A percentile compares a stretch with the other conserved stretches of the same genome.
Evolutionary conservation across 2,113 vertebrate genomes (phyloP).

Genomic region (Hystrix brachyura): DNA sequence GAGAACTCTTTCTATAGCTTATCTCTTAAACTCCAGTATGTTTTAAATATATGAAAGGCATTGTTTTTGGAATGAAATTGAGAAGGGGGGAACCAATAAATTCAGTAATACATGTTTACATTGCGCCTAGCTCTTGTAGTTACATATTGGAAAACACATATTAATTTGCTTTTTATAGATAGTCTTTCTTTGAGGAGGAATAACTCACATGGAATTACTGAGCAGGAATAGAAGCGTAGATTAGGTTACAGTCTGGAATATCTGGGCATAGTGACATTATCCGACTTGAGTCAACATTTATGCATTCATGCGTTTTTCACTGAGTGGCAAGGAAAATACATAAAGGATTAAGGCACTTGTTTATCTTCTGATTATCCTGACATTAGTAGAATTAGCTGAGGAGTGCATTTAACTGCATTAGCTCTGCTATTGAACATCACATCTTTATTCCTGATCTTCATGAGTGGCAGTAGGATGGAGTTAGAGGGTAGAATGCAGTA

Average conservation of each 20-base stretch:
- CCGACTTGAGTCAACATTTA: background rate
- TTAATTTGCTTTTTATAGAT: constrained; percentile 26
- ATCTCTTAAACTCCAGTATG: background rate
- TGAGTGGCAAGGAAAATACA: background rate
- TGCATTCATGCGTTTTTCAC: background rate
- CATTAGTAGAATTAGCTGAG: background rate
- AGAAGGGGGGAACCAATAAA: constrained; percentile 74
- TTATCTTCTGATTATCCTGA: background rate
- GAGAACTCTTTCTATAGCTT: background rate
- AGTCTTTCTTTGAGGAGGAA: constrained; percentile 52
- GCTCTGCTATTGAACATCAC: background rate
- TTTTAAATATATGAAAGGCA: constrained; percentile 76
- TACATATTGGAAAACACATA: constrained; percentile 66
- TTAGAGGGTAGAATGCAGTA: background rate
- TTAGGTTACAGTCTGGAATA: constrained; percentile 68
- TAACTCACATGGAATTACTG: constrained; percentile 40
- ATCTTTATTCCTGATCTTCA: background rate
- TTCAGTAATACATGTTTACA: constrained; percentile 67
- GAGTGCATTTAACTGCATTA: background rate
- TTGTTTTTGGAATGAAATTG: constrained; percentile 67
- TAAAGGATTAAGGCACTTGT: background rate
- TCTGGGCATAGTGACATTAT: constrained; percentile 56
- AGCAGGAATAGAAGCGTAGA: constrained; percentile 59
- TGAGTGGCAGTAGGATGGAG: background rate
- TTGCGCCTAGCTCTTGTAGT: constrained; percentile 58